These are phyloP conservation scores for Drosophila falleni DNA, from an alignment of 2,888 invertebrate genomes.

Conservation along the genomic window DNA sequence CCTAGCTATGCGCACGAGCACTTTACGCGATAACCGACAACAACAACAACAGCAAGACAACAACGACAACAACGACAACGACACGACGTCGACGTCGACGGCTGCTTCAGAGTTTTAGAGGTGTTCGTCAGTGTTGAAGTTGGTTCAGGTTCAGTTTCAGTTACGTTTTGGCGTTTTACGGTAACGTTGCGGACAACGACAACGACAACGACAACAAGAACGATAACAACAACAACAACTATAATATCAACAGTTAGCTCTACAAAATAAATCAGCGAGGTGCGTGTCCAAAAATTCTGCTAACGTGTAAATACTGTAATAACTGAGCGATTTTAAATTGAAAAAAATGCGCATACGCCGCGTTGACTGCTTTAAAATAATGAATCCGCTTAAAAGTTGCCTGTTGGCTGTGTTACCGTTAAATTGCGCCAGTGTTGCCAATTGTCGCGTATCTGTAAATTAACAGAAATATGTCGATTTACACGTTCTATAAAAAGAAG, in stretches of 20 bases:
- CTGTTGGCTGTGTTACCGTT: slow-evolving; percentile 57
- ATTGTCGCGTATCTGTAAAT: slow-evolving; percentile 53
- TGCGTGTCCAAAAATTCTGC: slow-evolving; percentile 56
- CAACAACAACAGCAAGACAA: slow-evolving; percentile 14
- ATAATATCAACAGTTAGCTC: slow-evolving; percentile 54
- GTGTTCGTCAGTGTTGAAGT: slow-evolving; percentile 63
- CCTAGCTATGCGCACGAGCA: slow-evolving; percentile 72
- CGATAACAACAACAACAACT: slow-evolving; percentile 14
- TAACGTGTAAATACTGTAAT: slow-evolving; percentile 66
- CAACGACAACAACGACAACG: slow-evolving; percentile 18
- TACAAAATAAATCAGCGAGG: slow-evolving; percentile 42
- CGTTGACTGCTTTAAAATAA: slow-evolving; percentile 37
- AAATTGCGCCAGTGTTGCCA: slow-evolving; percentile 60
- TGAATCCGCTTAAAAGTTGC: slow-evolving; percentile 61
- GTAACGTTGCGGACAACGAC: slow-evolving; percentile 72
- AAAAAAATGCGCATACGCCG: slow-evolving; percentile 69
- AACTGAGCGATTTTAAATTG: slow-evolving; percentile 44
- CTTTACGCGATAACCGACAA: slow-evolving; percentile 68
- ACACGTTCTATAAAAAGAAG: slow-evolving; percentile 47
- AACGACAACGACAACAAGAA: slow-evolving; percentile 18
- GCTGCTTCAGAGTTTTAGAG: slow-evolving; percentile 59
- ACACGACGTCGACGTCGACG: slow-evolving; percentile 33
- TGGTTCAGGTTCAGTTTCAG: slow-evolving; percentile 77
- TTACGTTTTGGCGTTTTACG: slow-evolving; percentile 81
- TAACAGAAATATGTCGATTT: slow-evolving; percentile 21